Conservation (phyloP, 2,113 vertebrate species). For the Empidonax alnorum region DNA sequence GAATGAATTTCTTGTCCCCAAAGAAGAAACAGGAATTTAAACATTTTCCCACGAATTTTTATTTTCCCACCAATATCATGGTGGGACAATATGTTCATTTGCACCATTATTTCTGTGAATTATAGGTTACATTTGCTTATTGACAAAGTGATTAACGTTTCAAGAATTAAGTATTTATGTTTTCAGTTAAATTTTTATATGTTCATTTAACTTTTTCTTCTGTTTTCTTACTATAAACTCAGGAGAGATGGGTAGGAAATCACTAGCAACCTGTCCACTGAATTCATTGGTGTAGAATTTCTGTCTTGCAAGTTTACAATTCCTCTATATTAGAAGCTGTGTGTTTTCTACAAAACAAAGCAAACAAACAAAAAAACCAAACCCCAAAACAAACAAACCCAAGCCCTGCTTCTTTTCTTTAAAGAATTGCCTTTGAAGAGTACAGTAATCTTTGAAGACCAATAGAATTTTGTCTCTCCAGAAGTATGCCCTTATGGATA, state of each 20-base stretch:
- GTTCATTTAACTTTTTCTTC: not conserved
- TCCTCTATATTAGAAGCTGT: not conserved
- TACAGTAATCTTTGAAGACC: not conserved
- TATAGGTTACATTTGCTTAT: not conserved
- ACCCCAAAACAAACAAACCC: not conserved
- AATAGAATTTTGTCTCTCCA: not conserved
- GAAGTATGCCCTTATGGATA: not conserved
- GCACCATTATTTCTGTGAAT: not conserved
- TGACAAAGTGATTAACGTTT: not conserved
- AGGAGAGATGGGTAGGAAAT: not conserved
- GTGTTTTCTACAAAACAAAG: not conserved
- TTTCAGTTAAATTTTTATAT: not conserved
- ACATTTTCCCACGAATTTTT: not conserved
- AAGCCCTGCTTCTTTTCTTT: not conserved
- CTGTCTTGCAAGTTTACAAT: not conserved
- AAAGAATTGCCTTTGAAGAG: not conserved
- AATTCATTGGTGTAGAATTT: not conserved
- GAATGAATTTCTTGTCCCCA: not conserved
- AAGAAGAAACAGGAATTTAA: not conserved
- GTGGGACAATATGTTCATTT: not conserved
- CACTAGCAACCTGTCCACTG: not conserved
- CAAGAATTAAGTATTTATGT: not conserved
- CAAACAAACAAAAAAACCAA: not conserved
- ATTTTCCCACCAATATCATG: not conserved
- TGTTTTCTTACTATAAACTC: not conserved